Evolutionary conservation across 2,888 invertebrate genomes (phyloP), one percentile per base, ranked within the genome.

Genomic region (Polyploca ridens): DNA sequence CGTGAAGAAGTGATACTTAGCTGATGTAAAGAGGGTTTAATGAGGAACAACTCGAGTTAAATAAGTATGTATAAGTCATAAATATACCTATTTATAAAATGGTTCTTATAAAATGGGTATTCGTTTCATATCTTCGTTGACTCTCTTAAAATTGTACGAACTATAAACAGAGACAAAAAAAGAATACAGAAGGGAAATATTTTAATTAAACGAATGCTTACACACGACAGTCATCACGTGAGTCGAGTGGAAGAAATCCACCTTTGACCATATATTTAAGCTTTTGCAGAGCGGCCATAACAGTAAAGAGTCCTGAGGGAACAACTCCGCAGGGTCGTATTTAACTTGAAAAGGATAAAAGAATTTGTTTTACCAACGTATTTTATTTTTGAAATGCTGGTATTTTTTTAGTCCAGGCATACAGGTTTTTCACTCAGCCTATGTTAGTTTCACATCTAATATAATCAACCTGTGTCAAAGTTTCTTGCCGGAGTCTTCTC

Each of bases 301-400:
- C 87, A 85, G 82, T 90, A 90, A 90, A 90, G 82, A 81, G 86
- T 85, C 89, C 85, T 79, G 71, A 74, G 86, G 84, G 88, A 86
- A 79, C 79, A 69, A 74, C 72, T 66, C 27, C 6, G 60, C 79
- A 76, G 84, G 71, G 71, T 16, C 64, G 79, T 66, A 81, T 69
- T 75, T 10, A 63, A 66, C 35, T 62, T 46, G 16, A 44, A 54
- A 38, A 11, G 16, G 62, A 49, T 27, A 44, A 19, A 19, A 8
- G 27, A 14, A 62, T 33, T 60, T 60, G 10, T 19, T 54, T 16
- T 49, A 5, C n/a, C 16, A 1, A 0, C 19, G 19, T 54, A 54
- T 1, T 0, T 54, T 19, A 19, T 3, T 10, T 19, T 8, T 5
- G n/a, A 14, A 46, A n/a, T 54, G 19, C 19, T 19, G 54, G 13